phyloP scores from a whole-genome alignment of 2,113 vertebrate genomes.

The Conger conger region DNA sequence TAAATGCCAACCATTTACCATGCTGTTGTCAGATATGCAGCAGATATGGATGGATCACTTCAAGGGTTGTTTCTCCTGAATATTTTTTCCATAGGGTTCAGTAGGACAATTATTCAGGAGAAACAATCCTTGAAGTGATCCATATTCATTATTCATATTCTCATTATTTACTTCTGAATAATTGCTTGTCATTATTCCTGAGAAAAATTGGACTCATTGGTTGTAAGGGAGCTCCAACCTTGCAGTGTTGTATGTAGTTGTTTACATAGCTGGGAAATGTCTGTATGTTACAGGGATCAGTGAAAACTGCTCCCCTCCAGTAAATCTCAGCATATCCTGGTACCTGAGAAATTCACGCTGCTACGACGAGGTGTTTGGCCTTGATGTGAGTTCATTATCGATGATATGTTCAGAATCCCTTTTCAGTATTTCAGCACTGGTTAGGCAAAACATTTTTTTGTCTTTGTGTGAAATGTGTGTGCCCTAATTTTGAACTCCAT shows the following conservation, averaged over 20 bases:
- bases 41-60: too few species aligned
- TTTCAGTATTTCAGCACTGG: too few species aligned
- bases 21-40: too few species aligned
- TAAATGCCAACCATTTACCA: too few species aligned
- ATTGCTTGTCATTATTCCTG: too few species aligned
- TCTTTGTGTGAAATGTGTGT: background rate
- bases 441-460: background rate
- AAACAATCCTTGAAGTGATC: too few species aligned
- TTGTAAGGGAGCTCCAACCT: background rate
- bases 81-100: too few species aligned
- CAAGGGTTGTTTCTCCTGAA: too few species aligned
- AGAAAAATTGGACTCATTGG: too few species aligned
- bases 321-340: constrained; percentile 61
- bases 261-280: background rate
- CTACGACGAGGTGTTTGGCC: constrained; percentile 58
- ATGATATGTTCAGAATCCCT: background rate
- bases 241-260: background rate
- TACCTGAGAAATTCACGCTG: constrained; percentile 72
- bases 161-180: too few species aligned
- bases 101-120: too few species aligned
- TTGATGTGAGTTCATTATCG: constrained; percentile 52
- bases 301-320: background rate
- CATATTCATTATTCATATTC: too few species aligned
- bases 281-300: constrained; percentile 29
- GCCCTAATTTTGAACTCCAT: background rate